These are phyloP conservation scores for Rhagophthalmus giganteus DNA, from an alignment of 2,888 invertebrate genomes.

Conservation along the genomic window DNA sequence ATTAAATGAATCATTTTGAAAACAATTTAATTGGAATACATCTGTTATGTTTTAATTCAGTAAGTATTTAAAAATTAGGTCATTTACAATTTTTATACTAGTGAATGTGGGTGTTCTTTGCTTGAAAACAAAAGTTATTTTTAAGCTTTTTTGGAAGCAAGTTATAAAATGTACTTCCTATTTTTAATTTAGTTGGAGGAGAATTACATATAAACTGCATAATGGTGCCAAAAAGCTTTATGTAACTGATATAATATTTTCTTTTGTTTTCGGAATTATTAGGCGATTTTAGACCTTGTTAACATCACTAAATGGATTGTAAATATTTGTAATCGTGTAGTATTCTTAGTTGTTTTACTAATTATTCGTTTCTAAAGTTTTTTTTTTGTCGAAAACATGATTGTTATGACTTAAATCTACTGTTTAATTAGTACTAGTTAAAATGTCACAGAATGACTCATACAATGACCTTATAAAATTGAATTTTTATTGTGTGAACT, in stretches of 20 bases:
- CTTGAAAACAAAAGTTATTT: constrained; percentile 30
- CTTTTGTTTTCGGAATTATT: constrained; percentile 9
- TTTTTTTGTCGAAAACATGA: not conserved
- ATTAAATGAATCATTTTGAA: constrained; percentile 8
- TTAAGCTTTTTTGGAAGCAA: constrained; percentile 19
- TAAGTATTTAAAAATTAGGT: constrained; percentile 11
- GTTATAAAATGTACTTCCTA: constrained; percentile 16
- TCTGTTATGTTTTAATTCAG: constrained; percentile 25
- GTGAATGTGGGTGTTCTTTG: constrained; percentile 24
- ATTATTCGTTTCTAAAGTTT: not conserved
- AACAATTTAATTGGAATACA: constrained; percentile 5
- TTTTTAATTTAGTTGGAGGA: constrained; percentile 16
- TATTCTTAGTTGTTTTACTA: no score
- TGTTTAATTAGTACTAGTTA: constrained; percentile 23
- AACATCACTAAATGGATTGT: not conserved
- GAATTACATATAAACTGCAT: constrained; percentile 12
- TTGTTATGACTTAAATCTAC: constrained; percentile 4
- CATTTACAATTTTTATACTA: not conserved
- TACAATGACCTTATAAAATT: constrained; percentile 29
- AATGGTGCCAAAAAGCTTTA: constrained; percentile 19
- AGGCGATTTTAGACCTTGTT: constrained; percentile 13
- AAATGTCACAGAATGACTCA: constrained; percentile 31
- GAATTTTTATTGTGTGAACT: constrained; percentile 24
- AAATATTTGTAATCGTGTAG: no score
- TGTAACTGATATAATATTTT: constrained; percentile 10